Evolutionary conservation across 2,888 invertebrate species (phyloP).

Genomic region (Hermaeophaga mercurialis): DNA sequence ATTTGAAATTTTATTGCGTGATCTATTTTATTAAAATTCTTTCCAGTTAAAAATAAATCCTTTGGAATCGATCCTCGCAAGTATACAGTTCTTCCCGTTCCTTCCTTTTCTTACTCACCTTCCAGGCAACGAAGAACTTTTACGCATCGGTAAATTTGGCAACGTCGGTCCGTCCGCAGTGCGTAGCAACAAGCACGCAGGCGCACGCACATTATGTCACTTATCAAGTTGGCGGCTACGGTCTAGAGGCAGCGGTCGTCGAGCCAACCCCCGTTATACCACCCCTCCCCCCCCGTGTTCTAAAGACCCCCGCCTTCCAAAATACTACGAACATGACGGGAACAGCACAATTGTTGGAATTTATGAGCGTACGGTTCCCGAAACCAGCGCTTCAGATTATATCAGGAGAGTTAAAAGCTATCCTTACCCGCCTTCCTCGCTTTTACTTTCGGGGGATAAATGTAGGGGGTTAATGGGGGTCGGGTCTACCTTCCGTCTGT

Average conservation of each 20-base stretch:
- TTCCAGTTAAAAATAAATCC: no score
- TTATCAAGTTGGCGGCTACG: slow-evolving; percentile 18
- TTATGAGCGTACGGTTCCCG: slow-evolving; percentile 11
- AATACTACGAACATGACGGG: slow-evolving; percentile 1
- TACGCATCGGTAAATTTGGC: slow-evolving; percentile 9
- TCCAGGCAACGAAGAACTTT: no score
- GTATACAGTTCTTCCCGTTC: not conserved
- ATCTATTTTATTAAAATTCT: no score
- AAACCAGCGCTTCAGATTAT: slow-evolving; percentile 14
- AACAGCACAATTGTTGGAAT: slow-evolving; percentile 19
- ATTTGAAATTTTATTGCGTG: no score
- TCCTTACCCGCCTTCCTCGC: not conserved
- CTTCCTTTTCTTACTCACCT: not conserved
- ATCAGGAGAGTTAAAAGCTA: slow-evolving; percentile 7
- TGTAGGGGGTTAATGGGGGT: not conserved
- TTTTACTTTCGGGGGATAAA: not conserved
- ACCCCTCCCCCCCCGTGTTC: not conserved
- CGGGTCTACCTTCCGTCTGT: no score
- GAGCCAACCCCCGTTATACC: not conserved
- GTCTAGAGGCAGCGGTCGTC: slow-evolving; percentile 5
- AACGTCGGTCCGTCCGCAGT: slow-evolving; percentile 38
- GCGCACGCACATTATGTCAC: slow-evolving; percentile 37
- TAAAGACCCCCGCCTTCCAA: not conserved
- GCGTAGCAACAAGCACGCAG: slow-evolving; percentile 37
- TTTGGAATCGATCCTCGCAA: not conserved